phyloP scores from a whole-genome alignment of 1,140 invertebrate genomes.

The Nixonia krombeini region DNA sequence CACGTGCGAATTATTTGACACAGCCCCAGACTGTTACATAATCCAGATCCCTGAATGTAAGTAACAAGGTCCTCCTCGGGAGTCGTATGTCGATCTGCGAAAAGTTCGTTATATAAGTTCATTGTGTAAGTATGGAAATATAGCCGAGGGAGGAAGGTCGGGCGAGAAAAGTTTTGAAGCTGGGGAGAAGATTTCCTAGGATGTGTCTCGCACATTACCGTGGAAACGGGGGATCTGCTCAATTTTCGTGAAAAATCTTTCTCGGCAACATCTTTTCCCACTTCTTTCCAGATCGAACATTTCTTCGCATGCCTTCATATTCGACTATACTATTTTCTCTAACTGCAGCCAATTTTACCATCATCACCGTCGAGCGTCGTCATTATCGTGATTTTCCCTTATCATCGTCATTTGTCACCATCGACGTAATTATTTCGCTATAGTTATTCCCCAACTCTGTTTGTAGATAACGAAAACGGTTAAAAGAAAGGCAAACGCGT shows the following conservation, averaged over 20 bases:
- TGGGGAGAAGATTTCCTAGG: constrained; percentile 2
- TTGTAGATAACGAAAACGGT: no score
- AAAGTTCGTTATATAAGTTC: constrained; percentile 6
- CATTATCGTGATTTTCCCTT: no score
- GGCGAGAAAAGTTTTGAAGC: not conserved
- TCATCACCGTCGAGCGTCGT: no score
- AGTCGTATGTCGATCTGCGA: not conserved
- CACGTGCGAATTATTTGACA: not conserved
- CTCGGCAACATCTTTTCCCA: not conserved
- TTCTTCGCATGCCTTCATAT: not conserved
- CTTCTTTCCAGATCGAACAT: not conserved
- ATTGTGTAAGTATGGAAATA: constrained; percentile 5
- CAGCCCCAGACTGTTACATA: not conserved
- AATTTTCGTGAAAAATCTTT: constrained; percentile 3
- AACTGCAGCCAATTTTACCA: no score
- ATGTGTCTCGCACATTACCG: constrained; percentile 9
- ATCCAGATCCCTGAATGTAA: not conserved
- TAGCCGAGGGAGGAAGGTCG: not conserved
- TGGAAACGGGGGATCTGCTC: constrained; percentile 1
- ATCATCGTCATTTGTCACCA: no score
- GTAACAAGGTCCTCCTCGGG: not conserved
- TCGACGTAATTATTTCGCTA: no score
- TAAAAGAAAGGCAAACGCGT: no score
- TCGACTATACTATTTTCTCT: not conserved
- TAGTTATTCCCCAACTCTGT: no score